phyloP scores from a whole-genome alignment of 1,140 invertebrate species.

The Cyrtorhinus lividipennis region DNA sequence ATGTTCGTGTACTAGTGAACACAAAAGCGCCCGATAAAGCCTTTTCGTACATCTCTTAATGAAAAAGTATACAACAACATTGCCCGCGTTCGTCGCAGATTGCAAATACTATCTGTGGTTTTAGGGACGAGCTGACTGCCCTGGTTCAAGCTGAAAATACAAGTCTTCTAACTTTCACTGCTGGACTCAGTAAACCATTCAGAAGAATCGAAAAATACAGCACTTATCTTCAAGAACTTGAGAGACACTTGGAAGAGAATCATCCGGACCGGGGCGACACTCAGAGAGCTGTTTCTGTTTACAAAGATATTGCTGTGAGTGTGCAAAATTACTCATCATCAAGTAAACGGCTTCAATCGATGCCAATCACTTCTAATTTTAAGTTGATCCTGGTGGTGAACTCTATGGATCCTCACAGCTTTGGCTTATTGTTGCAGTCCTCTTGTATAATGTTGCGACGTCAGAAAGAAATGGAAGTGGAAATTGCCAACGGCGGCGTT shows the following conservation, averaged over 20 bases:
- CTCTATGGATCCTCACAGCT: too few relatives aligned
- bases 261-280: constrained; percentile 93
- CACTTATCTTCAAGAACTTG: constrained; percentile 83
- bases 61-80: too few relatives aligned
- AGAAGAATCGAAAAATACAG: constrained; percentile 89
- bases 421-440: constrained; percentile 45
- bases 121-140: constrained; percentile 72
- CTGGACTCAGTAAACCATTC: constrained; percentile 87
- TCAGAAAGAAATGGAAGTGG: constrained; percentile 91
- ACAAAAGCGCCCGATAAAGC: too few relatives aligned
- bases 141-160: constrained; percentile 43
- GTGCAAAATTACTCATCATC: neutral
- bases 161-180: constrained; percentile 76
- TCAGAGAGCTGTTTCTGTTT: constrained; percentile 82
- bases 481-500: constrained; percentile 84
- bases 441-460: constrained; percentile 67
- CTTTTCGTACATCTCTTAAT: too few relatives aligned
- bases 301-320: constrained; percentile 83
- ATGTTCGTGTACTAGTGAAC: too few relatives aligned
- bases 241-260: constrained; percentile 85
- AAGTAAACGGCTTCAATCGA: neutral
- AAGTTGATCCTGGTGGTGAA: too few relatives aligned
- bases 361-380: too few relatives aligned
- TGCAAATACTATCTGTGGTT: too few relatives aligned
- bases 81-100: too few relatives aligned